Evolutionary conservation across 2,113 vertebrate genomes (phyloP).

Genomic region (Alouatta palliata): DNA sequence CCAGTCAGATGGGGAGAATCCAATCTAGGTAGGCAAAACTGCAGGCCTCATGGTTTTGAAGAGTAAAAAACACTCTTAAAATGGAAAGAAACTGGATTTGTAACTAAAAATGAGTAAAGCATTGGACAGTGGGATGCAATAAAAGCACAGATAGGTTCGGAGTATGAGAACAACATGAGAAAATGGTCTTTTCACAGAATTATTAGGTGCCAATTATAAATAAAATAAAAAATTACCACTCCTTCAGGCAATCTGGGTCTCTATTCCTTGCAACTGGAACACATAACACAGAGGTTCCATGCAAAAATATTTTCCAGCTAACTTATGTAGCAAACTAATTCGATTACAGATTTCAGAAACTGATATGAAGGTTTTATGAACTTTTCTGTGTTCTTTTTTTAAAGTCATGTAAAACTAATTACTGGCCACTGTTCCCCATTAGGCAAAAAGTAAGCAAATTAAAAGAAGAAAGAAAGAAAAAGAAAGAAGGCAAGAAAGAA

Average conservation of each 20-base stretch:
- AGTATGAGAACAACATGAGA: background rate
- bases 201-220: background rate
- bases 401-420: background rate
- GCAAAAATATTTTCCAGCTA: background rate
- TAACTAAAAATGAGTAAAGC: background rate
- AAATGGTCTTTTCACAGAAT: background rate
- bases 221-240: background rate
- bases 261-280: background rate
- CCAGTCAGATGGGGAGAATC: background rate
- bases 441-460: background rate
- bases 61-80: background rate
- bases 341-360: background rate
- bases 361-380: background rate
- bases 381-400: background rate
- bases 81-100: background rate
- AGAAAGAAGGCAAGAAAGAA: too few relatives aligned
- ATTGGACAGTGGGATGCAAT: background rate
- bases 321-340: background rate
- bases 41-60: background rate
- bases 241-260: background rate
- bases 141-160: too few relatives aligned
- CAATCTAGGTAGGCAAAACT: background rate
- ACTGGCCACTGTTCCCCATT: background rate
- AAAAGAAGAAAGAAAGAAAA: background rate
- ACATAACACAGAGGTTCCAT: background rate